These are phyloP conservation scores for Brenthis ino DNA, from an alignment of 2,888 invertebrate species.

Conservation along the genomic window DNA sequence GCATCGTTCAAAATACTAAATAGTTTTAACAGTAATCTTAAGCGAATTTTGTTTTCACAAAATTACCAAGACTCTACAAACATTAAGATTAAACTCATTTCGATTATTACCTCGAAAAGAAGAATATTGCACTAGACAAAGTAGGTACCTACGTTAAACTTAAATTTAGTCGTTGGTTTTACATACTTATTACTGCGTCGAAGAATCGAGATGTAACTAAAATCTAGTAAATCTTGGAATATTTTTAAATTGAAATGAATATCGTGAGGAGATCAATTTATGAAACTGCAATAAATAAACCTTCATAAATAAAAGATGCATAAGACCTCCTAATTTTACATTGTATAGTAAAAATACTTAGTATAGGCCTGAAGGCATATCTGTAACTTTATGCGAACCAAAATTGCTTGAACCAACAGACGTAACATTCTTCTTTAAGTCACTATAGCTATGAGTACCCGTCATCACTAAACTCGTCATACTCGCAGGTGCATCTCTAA, in stretches of 20 bases:
- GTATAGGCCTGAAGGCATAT: conserved; percentile 88
- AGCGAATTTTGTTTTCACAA: conserved; percentile 78
- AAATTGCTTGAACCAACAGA: conserved; percentile 65
- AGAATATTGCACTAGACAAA: conserved; percentile 77
- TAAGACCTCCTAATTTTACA: too few relatives aligned
- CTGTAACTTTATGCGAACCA: conserved; percentile 85
- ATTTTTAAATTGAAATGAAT: too few relatives aligned
- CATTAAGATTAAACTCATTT: conserved; percentile 13
- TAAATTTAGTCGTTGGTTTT: conserved; percentile 78
- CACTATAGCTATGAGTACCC: conserved; percentile 72
- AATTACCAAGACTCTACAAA: conserved; percentile 72
- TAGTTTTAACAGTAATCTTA: conserved; percentile 57
- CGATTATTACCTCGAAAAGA: conserved; percentile 34
- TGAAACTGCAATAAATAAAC: background rate
- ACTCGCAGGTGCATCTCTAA: conserved; percentile 74
- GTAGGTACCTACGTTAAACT: conserved; percentile 67
- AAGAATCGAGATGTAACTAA: too few relatives aligned
- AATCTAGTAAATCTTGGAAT: too few relatives aligned
- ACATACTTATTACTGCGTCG: conserved; percentile 28
- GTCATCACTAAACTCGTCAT: conserved; percentile 74
- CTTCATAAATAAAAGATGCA: too few relatives aligned
- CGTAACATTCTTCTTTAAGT: conserved; percentile 71
- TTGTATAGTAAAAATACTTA: conserved; percentile 49
- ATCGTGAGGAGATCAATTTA: too few relatives aligned
- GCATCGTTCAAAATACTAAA: conserved; percentile 19